Conservation (phyloP, 2,113 vertebrate genomes). For the Choloepus hoffmanni region DNA sequence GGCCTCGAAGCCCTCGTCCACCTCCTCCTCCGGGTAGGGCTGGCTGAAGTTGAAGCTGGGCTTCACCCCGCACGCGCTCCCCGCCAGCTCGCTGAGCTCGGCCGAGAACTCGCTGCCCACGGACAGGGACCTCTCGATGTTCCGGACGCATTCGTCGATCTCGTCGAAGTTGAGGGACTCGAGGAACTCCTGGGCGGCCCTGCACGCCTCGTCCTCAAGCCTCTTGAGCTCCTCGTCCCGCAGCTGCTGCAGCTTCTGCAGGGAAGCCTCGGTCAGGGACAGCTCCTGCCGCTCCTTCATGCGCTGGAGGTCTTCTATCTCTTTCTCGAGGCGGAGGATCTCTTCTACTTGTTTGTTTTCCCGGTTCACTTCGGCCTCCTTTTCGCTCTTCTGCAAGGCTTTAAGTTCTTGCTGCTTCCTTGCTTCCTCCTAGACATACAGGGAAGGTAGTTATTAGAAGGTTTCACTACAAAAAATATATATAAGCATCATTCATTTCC, state of each 20-base stretch:
- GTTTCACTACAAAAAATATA: accelerated
- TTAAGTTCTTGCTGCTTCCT: constrained; percentile 82
- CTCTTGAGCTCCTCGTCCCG: constrained; percentile 94
- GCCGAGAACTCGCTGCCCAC: constrained; percentile 75
- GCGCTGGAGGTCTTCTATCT: constrained; percentile 95
- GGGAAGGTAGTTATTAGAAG: not conserved
- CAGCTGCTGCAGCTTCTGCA: constrained; percentile 93
- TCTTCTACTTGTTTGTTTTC: constrained; percentile 96
- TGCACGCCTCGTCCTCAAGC: constrained; percentile 96
- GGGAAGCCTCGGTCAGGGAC: constrained; percentile 93
- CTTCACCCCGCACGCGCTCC: constrained; percentile 75
- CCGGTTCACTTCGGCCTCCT: constrained; percentile 81
- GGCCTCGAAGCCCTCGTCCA: constrained; percentile 96
- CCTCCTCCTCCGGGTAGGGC: constrained; percentile 92
- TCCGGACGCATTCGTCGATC: constrained; percentile 97
- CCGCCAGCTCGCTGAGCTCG: constrained; percentile 74
- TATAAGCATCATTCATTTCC: not conserved
- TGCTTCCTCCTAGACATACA: constrained; percentile 84
- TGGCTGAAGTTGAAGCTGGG: constrained; percentile 91
- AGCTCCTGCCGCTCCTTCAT: constrained; percentile 97
- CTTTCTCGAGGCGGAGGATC: constrained; percentile 96
- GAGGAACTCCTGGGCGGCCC: constrained; percentile 97
- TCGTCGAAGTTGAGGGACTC: constrained; percentile 97
- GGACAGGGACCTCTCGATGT: constrained; percentile 94
- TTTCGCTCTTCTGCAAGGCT: constrained; percentile 79